Conservation (phyloP, 2,797 vertebrate species). For the Capromys pilorides region DNA sequence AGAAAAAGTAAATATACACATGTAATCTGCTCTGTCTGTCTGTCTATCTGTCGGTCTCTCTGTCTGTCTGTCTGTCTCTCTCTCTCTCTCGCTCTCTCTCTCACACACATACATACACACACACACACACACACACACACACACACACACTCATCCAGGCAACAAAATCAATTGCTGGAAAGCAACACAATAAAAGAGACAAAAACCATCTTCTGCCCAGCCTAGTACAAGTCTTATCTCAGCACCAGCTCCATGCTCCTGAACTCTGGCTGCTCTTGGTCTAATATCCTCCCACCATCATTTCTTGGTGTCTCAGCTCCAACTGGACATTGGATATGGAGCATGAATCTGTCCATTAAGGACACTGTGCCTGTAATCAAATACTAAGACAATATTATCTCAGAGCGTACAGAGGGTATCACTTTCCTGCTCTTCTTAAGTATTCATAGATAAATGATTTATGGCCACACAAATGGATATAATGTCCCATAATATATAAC, state of each 20-base stretch:
- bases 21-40: neutral
- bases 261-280: constrained; percentile 47
- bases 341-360: constrained; percentile 80
- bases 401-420: constrained; percentile 73
- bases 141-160: neutral
- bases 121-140: neutral
- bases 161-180: constrained; percentile 51
- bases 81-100: neutral
- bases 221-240: constrained; percentile 54
- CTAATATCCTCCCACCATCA: constrained; percentile 63
- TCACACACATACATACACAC: neutral
- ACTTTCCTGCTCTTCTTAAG: constrained; percentile 82
- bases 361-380: constrained; percentile 80
- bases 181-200: constrained; percentile 48
- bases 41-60: no score
- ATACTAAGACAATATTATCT: constrained; percentile 81
- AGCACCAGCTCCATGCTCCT: constrained; percentile 75
- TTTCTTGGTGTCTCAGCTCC: constrained; percentile 72
- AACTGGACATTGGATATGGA: constrained; percentile 81
- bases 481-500: constrained; percentile 63
- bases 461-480: constrained; percentile 80
- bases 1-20: neutral
- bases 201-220: constrained; percentile 31
- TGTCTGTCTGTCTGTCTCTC: neutral
- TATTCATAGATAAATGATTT: constrained; percentile 85